Evolutionary conservation across 2,113 vertebrate species (phyloP).

Genomic region (Zonotrichia leucophrys): DNA sequence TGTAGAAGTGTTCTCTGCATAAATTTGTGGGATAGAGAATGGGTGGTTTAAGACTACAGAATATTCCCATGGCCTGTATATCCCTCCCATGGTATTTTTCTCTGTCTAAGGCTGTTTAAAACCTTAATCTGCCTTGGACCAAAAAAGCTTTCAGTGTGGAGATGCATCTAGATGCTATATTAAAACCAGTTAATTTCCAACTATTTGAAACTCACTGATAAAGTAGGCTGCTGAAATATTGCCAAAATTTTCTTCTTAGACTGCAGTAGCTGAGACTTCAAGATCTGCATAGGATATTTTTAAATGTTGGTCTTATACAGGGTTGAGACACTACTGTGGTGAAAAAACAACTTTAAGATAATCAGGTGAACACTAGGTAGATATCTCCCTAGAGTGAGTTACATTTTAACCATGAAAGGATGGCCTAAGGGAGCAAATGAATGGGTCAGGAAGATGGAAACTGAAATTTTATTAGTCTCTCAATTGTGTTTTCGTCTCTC

Average conservation of each 20-base stretch:
- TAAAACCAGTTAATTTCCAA: constrained; percentile 22
- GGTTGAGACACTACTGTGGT: neutral
- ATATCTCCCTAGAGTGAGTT: neutral
- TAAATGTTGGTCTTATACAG: neutral
- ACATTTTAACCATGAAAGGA: neutral
- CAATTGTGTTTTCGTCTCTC: neutral
- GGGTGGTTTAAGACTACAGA: neutral
- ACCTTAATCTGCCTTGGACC: constrained; percentile 19
- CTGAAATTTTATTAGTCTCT: neutral
- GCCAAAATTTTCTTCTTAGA: neutral
- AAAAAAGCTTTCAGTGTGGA: constrained; percentile 23
- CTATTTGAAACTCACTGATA: constrained; percentile 8
- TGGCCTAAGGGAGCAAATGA: neutral
- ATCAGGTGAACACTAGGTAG: neutral
- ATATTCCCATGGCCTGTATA: constrained; percentile 58
- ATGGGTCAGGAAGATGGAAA: neutral
- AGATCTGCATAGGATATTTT: neutral
- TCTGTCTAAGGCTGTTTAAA: neutral
- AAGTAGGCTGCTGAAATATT: neutral
- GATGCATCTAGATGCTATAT: neutral
- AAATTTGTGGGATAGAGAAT: neutral
- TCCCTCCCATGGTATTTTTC: constrained; percentile 13
- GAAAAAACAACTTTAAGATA: neutral
- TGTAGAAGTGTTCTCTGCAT: neutral
- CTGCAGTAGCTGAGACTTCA: neutral